phyloP scores from a whole-genome alignment of 1,140 invertebrate species.

The Drosophila orosa region DNA sequence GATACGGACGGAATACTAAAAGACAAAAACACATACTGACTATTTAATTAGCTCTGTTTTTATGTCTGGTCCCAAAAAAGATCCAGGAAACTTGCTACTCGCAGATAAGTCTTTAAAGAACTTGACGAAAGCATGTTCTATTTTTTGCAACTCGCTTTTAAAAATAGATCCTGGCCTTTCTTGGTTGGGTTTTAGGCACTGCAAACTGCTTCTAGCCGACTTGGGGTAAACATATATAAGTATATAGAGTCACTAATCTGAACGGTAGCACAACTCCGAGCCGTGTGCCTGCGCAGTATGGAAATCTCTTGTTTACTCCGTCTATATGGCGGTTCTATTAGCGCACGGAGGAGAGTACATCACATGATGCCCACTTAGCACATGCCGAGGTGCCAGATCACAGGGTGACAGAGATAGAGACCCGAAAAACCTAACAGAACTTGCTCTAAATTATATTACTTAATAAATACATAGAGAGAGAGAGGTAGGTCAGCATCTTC shows the following conservation, averaged over 20 bases:
- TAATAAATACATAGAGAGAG: background rate
- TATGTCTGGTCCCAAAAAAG: background rate
- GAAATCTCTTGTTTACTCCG: constrained; percentile 29
- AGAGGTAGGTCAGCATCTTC: constrained; percentile 25
- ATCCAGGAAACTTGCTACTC: constrained; percentile 1
- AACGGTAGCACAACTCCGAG: constrained; percentile 26
- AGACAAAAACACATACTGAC: constrained; percentile 21
- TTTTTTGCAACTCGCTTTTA: constrained; percentile 13
- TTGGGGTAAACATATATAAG: constrained; percentile 1
- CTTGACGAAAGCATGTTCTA: background rate
- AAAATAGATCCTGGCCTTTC: constrained; percentile 22
- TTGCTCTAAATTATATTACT: background rate
- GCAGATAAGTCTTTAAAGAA: constrained; percentile 15
- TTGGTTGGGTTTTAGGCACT: constrained; percentile 35
- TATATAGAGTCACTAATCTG: constrained; percentile 23
- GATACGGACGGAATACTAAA: constrained; percentile 21
- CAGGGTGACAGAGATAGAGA: constrained; percentile 31
- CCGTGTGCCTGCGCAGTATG: constrained; percentile 38
- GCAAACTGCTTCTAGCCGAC: constrained; percentile 27
- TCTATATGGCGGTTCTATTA: constrained; percentile 49
- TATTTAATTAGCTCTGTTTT: constrained; percentile 21
- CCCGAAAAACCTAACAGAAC: background rate
- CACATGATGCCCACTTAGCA: constrained; percentile 72
- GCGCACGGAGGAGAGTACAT: constrained; percentile 36
- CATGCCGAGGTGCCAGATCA: constrained; percentile 41